Conservation (phyloP, 1,140 invertebrate species). For the Lepidurus arcticus region DNA sequence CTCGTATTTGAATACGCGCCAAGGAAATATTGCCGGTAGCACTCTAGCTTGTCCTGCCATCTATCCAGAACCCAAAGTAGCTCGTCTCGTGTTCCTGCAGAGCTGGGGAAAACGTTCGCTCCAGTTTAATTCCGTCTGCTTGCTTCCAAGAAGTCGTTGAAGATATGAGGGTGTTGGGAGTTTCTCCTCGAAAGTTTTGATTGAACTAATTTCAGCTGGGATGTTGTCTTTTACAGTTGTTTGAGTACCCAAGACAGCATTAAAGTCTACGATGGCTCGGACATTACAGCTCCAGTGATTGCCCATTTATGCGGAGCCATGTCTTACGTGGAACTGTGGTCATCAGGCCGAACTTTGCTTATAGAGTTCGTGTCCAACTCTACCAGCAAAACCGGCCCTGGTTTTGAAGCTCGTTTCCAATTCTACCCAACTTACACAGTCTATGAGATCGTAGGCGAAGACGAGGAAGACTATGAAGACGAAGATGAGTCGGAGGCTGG, state of each 20-base stretch:
- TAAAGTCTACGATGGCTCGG: constrained; percentile 67
- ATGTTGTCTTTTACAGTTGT: constrained; percentile 53
- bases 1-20: no score
- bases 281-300: constrained; percentile 58
- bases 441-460: constrained; percentile 25
- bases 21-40: not conserved
- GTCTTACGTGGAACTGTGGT: constrained; percentile 60
- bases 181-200: constrained; percentile 42
- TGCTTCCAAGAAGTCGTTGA: constrained; percentile 11
- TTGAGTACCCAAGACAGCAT: constrained; percentile 72
- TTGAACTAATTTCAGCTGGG: no score
- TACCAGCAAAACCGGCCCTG: constrained; percentile 35
- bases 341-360: constrained; percentile 26
- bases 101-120: not conserved
- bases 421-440: constrained; percentile 31
- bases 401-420: constrained; percentile 34
- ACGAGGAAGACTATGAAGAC: constrained; percentile 27
- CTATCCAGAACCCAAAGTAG: not conserved
- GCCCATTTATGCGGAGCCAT: constrained; percentile 72
- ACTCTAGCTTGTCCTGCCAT: not conserved
- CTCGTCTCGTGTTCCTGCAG: no score
- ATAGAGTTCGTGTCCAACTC: constrained; percentile 36
- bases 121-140: not conserved
- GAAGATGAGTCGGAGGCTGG: constrained; percentile 18
- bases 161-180: not conserved